Evolutionary conservation across 1,140 invertebrate species (phyloP).

Genomic region (Cyclargus thomasi): DNA sequence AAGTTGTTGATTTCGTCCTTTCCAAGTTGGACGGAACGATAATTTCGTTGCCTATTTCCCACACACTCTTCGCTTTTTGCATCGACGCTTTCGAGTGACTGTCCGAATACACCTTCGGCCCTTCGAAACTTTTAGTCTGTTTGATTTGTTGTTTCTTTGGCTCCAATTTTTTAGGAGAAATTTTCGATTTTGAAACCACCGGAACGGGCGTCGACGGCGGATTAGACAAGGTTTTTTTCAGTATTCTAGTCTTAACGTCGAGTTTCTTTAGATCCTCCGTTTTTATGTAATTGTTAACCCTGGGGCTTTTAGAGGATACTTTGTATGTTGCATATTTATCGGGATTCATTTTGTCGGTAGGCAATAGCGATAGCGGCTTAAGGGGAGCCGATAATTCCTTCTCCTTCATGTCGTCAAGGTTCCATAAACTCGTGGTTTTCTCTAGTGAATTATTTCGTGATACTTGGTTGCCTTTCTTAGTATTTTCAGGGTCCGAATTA

Average conservation of each 20-base stretch:
- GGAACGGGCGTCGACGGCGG: conserved; percentile 66
- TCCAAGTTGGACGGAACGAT: conserved; percentile 51
- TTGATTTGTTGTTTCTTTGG: conserved; percentile 37
- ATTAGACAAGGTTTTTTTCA: conserved; percentile 73
- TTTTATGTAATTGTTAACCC: conserved; percentile 53
- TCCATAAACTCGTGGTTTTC: conserved; percentile 75
- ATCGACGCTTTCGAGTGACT: conserved; percentile 58
- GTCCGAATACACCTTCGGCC: conserved; percentile 42
- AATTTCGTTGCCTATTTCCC: conserved; percentile 71
- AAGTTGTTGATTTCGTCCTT: conserved; percentile 71
- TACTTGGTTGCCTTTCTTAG: conserved; percentile 46
- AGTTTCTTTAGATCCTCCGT: conserved; percentile 66
- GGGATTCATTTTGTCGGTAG: conserved; percentile 58
- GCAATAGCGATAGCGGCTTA: conserved; percentile 46
- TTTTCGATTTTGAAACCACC: conserved; percentile 58
- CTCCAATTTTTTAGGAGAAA: conserved; percentile 62
- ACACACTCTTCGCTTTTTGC: conserved; percentile 76
- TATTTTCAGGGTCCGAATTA: conserved; percentile 55
- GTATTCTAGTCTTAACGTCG: conserved; percentile 73
- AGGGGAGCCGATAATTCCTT: conserved; percentile 63
- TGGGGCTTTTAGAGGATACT: conserved; percentile 60
- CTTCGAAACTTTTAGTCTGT: conserved; percentile 44
- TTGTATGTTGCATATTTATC: conserved; percentile 74
- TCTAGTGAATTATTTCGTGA: conserved; percentile 66
- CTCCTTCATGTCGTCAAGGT: conserved; percentile 73